Percentiles rank a stretch among this genome's conserved stretches.
These are phyloP conservation scores for Silurus glanis DNA, from an alignment of 2,113 vertebrate genomes.

Conservation along the genomic window DNA sequence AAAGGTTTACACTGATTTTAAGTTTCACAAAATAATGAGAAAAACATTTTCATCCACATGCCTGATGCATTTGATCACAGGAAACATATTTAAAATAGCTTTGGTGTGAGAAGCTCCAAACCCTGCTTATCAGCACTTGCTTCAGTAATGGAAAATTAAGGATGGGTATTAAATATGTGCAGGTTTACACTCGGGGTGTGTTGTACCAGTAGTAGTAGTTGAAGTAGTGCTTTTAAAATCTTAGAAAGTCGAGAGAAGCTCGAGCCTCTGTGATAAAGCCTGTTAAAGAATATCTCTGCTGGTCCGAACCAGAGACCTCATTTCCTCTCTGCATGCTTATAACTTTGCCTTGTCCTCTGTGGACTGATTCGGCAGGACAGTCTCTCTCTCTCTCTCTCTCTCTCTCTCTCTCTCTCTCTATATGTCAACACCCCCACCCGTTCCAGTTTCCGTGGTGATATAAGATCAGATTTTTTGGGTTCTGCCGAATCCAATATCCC, in stretches of 20 bases:
- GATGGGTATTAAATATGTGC: neutral
- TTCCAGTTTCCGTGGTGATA: constrained; percentile 54
- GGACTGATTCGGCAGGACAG: constrained; percentile 47
- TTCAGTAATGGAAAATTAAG: neutral
- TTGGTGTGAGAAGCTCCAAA: neutral
- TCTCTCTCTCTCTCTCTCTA: neutral
- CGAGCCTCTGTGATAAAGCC: constrained; percentile 14
- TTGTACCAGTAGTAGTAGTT: neutral
- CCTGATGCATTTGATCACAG: too few species aligned
- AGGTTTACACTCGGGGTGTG: neutral
- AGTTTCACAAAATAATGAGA: too few species aligned
- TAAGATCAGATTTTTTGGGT: constrained; percentile 70
- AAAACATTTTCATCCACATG: too few species aligned
- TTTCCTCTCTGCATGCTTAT: constrained; percentile 69
- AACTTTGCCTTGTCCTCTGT: constrained; percentile 60
- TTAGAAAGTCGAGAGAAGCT: neutral
- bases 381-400: neutral
- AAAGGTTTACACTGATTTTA: too few species aligned
- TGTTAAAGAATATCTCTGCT: constrained; percentile 45
- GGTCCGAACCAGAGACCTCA: constrained; percentile 54
- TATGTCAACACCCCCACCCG: constrained; percentile 49
- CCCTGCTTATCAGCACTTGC: neutral
- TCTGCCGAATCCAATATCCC: constrained; percentile 71
- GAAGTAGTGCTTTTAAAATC: neutral
- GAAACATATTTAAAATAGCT: neutral